Conservation (phyloP, 2,797 vertebrate genomes). For the Mormyrus hasselquistii region DNA sequence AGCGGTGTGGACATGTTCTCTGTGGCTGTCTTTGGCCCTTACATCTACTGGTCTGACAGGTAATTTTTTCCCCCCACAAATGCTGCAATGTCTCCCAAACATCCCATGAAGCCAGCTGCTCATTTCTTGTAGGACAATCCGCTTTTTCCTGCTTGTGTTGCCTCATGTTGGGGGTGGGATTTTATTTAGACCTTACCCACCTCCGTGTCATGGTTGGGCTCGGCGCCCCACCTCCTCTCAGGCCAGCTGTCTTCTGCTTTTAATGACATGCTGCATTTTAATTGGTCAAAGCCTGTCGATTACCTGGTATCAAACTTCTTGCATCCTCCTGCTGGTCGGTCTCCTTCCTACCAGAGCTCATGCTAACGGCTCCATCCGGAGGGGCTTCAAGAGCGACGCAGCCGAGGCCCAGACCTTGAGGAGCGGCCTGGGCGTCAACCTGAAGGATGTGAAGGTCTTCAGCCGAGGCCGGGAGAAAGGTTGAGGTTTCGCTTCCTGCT, state of each 20-base stretch:
- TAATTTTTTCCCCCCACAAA: conserved; percentile 86
- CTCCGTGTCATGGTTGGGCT: conserved; percentile 44
- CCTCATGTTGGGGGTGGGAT: neutral
- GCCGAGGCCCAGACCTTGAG: conserved; percentile 83
- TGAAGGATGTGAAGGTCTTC: conserved; percentile 95
- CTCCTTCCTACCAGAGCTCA: conserved; percentile 71
- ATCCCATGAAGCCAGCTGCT: conserved; percentile 61
- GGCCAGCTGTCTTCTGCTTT: conserved; percentile 47
- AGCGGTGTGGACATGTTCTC: conserved; percentile 86
- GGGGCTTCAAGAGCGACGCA: conserved; percentile 84
- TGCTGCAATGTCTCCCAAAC: conserved; percentile 62
- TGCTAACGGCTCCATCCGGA: conserved; percentile 91
- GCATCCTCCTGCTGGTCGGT: neutral
- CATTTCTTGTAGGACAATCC: conserved; percentile 68
- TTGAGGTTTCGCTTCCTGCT: conserved; percentile 58
- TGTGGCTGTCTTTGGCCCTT: conserved; percentile 78
- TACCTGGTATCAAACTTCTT: conserved; percentile 50
- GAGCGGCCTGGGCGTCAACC: conserved; percentile 90
- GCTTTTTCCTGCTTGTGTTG: conserved; percentile 55
- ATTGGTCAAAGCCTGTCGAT: conserved; percentile 58
- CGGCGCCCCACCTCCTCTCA: conserved; percentile 39
- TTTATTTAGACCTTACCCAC: conserved; percentile 47
- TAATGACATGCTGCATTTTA: conserved; percentile 52
- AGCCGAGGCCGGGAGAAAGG: conserved; percentile 95
- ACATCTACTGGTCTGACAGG: conserved; percentile 90